These are phyloP conservation scores for Nerophis lumbriciformis DNA, from an alignment of 2,113 vertebrate species.

Conservation along the genomic window DNA sequence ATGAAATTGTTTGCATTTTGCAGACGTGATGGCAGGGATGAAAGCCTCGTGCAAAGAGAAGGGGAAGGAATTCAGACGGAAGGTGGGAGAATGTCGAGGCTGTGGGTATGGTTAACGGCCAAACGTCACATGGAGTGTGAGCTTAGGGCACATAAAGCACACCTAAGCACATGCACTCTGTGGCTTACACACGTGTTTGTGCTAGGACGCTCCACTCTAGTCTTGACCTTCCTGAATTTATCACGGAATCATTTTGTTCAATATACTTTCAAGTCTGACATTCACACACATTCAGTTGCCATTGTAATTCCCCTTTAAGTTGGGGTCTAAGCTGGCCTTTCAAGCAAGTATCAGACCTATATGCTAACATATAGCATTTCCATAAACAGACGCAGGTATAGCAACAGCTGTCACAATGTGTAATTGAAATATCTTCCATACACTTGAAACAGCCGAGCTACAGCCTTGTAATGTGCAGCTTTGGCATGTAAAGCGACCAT, in stretches of 20 bases:
- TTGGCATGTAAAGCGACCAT: background rate
- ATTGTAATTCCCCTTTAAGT: constrained; percentile 7
- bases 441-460: constrained; percentile 31
- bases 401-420: constrained; percentile 24
- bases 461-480: background rate
- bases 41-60: constrained; percentile 47
- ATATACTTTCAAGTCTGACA: constrained; percentile 34
- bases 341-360: too few relatives aligned
- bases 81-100: constrained; percentile 22
- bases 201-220: constrained; percentile 3
- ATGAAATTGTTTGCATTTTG: constrained; percentile 45
- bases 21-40: constrained; percentile 28
- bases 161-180: constrained; percentile 8
- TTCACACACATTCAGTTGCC: constrained; percentile 32
- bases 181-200: background rate
- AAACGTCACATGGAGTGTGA: constrained; percentile 24
- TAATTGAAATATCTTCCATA: constrained; percentile 23
- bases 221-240: constrained; percentile 5
- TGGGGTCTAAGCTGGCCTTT: constrained; percentile 19
- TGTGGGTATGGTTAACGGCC: constrained; percentile 24
- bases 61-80: constrained; percentile 26
- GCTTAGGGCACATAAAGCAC: constrained; percentile 19
- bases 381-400: constrained; percentile 27
- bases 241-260: background rate
- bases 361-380: background rate